A percentile compares a stretch with the other conserved stretches of the same genome.
phyloP scores from a whole-genome alignment of 2,797 vertebrate genomes.

The Sternotherus odoratus region DNA sequence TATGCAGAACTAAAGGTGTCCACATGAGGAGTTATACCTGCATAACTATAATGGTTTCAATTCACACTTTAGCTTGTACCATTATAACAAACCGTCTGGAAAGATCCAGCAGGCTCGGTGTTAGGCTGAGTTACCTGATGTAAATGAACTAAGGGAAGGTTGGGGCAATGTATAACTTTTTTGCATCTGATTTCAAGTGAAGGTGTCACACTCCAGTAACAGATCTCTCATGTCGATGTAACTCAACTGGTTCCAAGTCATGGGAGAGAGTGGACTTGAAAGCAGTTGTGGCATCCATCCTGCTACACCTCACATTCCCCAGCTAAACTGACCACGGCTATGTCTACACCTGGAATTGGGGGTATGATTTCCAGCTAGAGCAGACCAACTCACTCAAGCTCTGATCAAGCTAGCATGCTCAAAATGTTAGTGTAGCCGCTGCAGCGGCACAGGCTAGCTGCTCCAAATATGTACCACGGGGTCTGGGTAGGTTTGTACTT shows the following conservation, averaged over 20 bases:
- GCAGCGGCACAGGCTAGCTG: neutral
- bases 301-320: neutral
- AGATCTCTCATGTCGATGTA: neutral
- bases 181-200: neutral
- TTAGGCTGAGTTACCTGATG: neutral
- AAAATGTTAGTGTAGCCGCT: neutral
- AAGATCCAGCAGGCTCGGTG: rapidly evolving
- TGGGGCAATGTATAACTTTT: neutral
- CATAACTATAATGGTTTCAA: neutral
- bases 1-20: neutral
- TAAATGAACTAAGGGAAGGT: neutral
- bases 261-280: neutral
- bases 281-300: neutral
- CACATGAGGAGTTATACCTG: neutral
- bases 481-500: neutral
- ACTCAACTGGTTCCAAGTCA: neutral
- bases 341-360: neutral
- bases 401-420: too few relatives aligned
- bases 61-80: neutral
- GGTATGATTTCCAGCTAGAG: neutral
- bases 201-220: neutral
- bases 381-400: neutral
- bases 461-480: neutral
- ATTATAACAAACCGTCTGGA: neutral
- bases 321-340: neutral